phyloP scores from a whole-genome alignment of 2,113 vertebrate genomes.

The Brachionichthys hirsutus region DNA sequence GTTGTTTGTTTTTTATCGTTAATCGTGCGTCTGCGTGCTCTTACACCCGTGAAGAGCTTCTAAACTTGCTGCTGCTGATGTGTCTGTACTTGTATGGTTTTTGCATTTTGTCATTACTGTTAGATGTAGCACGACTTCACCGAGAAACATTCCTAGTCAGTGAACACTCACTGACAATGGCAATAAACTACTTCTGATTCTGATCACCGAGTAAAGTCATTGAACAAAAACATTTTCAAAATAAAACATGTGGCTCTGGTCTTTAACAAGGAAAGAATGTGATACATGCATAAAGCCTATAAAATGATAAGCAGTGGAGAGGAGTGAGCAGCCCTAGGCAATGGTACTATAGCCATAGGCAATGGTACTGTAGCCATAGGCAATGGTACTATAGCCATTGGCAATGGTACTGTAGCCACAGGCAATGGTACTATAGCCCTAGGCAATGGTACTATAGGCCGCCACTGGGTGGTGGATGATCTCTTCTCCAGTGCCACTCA shows the following conservation, averaged over 20 bases:
- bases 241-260: constrained; percentile 55
- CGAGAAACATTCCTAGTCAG: no score
- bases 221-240: constrained; percentile 36
- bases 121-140: no score
- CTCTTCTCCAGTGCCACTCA: constrained; percentile 72
- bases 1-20: no score
- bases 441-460: constrained; percentile 49
- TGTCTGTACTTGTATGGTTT: no score
- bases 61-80: no score
- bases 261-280: constrained; percentile 43
- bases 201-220: no score
- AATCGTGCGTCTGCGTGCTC: no score
- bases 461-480: constrained; percentile 49
- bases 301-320: constrained; percentile 59
- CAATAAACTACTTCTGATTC: no score
- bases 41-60: no score
- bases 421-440: constrained; percentile 54
- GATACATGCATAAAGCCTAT: constrained; percentile 74
- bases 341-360: constrained; percentile 45
- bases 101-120: no score
- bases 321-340: constrained; percentile 60
- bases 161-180: no score
- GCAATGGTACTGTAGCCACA: constrained; percentile 47
- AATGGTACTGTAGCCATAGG: no score
- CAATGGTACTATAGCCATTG: constrained; percentile 39